Conservation (phyloP, 2,888 invertebrate species). For the Scaptomyza polygonia region DNA sequence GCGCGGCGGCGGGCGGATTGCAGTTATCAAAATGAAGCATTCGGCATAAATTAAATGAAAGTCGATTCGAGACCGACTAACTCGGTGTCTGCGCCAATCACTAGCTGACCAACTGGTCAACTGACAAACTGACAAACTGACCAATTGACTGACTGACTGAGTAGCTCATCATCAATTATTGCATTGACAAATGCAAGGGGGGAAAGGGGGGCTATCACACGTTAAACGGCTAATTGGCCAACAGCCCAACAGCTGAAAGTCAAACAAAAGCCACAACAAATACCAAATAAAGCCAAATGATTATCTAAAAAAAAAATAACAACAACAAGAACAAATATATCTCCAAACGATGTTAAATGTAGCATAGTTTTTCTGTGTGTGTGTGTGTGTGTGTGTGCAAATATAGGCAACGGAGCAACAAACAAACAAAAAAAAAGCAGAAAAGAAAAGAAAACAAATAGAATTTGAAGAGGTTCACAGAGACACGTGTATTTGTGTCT, state of each 20-base stretch:
- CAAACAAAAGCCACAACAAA: conserved; percentile 75
- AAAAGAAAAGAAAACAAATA: conserved; percentile 22
- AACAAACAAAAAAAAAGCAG: conserved; percentile 39
- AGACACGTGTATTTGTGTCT: conserved; percentile 55
- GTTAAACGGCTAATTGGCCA: conserved; percentile 64
- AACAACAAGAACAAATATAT: conserved; percentile 49
- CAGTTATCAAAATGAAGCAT: conserved; percentile 65
- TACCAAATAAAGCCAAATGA: conserved; percentile 70
- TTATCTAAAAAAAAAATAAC: conserved; percentile 24
- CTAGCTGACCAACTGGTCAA: conserved; percentile 25
- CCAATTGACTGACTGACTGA: conserved; percentile 33
- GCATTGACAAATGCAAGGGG: conserved; percentile 70
- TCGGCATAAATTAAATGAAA: conserved; percentile 72
- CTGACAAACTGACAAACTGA: conserved; percentile 16
- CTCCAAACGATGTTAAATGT: conserved; percentile 73
- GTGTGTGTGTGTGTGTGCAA: conserved; percentile 13
- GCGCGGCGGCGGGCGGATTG: background rate
- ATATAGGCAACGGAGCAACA: conserved; percentile 4
- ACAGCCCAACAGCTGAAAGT: conserved; percentile 63
- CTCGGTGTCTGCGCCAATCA: conserved; percentile 5
- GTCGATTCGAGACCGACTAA: conserved; percentile 27
- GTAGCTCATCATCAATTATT: conserved; percentile 73
- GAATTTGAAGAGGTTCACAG: conserved; percentile 60
- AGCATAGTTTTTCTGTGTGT: conserved; percentile 4
- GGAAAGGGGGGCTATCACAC: conserved; percentile 31